Percentiles rank a stretch among this genome's conserved stretches.
Conservation (phyloP, 2,797 vertebrate genomes). For the Pempheris klunzingeri region DNA sequence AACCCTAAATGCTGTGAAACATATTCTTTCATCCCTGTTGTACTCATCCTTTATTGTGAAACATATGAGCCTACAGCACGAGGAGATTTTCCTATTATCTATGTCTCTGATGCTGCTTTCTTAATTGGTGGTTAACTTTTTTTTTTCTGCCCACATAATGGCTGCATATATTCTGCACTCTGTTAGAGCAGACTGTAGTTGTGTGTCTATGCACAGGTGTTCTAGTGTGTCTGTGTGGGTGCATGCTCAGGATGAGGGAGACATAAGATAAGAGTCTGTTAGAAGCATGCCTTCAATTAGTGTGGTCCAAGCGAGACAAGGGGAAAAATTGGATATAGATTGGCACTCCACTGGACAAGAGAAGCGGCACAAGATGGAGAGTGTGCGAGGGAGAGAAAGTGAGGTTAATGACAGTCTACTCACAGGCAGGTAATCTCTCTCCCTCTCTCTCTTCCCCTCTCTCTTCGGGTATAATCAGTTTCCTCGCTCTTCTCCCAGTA, state of each 20-base stretch:
- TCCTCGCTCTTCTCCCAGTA: conserved; percentile 63
- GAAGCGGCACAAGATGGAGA: conserved; percentile 64
- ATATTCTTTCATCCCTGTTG: background rate
- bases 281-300: conserved; percentile 78
- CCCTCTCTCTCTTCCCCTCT: conserved; percentile 52
- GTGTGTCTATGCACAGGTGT: conserved; percentile 6
- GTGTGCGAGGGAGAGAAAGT: conserved; percentile 67
- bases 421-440: conserved; percentile 75
- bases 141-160: background rate
- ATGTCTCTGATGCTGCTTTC: background rate
- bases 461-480: conserved; percentile 74
- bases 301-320: conserved; percentile 66
- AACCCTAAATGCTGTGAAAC: background rate
- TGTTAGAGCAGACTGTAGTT: background rate
- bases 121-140: background rate
- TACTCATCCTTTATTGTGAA: background rate
- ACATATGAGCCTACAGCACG: background rate
- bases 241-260: conserved; percentile 35
- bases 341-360: conserved; percentile 78
- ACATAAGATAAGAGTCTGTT: conserved; percentile 64
- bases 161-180: background rate
- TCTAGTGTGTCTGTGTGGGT: conserved; percentile 29
- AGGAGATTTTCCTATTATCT: background rate
- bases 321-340: conserved; percentile 83
- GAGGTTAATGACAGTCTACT: conserved; percentile 81